Conservation (phyloP, 2,797 vertebrate species). For the Bradypodion pumilum region DNA sequence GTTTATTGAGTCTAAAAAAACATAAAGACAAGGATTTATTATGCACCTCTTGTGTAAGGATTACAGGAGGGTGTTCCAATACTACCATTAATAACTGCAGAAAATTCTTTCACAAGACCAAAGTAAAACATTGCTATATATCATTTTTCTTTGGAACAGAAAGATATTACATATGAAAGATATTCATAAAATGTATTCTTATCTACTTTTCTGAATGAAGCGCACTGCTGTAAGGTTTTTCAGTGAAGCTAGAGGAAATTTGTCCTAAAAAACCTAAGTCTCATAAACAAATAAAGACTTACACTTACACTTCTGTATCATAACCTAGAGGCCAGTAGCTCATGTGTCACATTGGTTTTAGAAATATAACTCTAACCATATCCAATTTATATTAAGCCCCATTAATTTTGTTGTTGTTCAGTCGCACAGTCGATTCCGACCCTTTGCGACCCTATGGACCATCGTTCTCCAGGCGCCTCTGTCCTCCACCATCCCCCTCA, state of each 20-base stretch:
- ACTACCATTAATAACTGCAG: not conserved
- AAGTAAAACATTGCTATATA: rapidly evolving
- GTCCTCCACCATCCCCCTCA: too few relatives aligned
- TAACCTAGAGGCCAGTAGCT: too few relatives aligned
- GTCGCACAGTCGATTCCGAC: too few relatives aligned
- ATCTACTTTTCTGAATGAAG: not conserved
- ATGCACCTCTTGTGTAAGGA: not conserved
- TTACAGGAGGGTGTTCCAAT: not conserved
- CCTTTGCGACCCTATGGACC: too few relatives aligned
- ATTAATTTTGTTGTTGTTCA: too few relatives aligned
- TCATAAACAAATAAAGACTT: too few relatives aligned
- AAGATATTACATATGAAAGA: not conserved
- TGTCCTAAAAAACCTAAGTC: not conserved
- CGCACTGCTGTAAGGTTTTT: not conserved
- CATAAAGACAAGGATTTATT: conserved; percentile 7
- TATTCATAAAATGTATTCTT: not conserved
- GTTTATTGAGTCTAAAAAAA: conserved; percentile 87
- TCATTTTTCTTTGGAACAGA: not conserved
- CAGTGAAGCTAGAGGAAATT: too few relatives aligned
- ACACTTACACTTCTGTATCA: too few relatives aligned
- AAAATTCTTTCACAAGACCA: not conserved
- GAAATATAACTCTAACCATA: too few relatives aligned
- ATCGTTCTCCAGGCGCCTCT: too few relatives aligned
- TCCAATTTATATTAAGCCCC: too few relatives aligned
- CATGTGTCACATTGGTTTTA: too few relatives aligned